These are phyloP conservation scores for Anoplophora glabripennis DNA, from an alignment of 1,140 invertebrate genomes.

Conservation along the genomic window DNA sequence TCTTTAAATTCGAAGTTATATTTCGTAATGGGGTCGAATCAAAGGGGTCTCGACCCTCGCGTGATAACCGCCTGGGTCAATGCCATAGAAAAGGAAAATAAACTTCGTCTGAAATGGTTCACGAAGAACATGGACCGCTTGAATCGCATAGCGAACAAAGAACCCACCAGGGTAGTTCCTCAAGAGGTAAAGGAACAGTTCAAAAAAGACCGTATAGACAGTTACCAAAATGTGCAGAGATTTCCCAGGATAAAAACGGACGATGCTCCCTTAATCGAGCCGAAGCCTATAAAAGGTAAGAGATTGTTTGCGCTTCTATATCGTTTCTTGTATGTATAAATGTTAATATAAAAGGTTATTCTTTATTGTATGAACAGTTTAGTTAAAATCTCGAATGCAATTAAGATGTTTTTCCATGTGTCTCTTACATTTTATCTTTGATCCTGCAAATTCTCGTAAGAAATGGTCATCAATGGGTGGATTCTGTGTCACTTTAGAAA, in stretches of 20 bases:
- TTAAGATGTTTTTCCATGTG: no score
- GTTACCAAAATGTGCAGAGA: slow-evolving; percentile 27
- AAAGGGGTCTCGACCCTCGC: slow-evolving; percentile 4
- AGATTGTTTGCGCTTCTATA: no score
- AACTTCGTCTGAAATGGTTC: slow-evolving; percentile 38
- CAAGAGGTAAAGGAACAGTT: slow-evolving; percentile 35
- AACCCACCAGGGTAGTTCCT: slow-evolving; percentile 28
- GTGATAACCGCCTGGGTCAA: slow-evolving; percentile 21
- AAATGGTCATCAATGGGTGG: no score
- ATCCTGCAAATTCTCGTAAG: no score
- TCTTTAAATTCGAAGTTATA: not conserved
- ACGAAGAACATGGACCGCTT: slow-evolving; percentile 34
- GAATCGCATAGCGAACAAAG: slow-evolving; percentile 33
- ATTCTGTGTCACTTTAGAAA: no score
- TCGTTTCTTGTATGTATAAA: no score
- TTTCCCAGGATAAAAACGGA: slow-evolving; percentile 24
- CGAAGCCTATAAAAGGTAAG: slow-evolving; percentile 3
- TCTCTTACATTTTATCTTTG: no score
- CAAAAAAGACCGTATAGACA: slow-evolving; percentile 25
- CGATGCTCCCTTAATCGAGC: slow-evolving; percentile 1
- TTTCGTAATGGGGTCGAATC: not conserved
- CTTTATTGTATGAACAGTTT: no score
- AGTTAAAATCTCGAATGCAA: no score
- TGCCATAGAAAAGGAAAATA: slow-evolving; percentile 35
- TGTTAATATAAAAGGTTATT: no score